phyloP scores from a whole-genome alignment of 2,113 vertebrate species.

The Peucedramus taeniatus region DNA sequence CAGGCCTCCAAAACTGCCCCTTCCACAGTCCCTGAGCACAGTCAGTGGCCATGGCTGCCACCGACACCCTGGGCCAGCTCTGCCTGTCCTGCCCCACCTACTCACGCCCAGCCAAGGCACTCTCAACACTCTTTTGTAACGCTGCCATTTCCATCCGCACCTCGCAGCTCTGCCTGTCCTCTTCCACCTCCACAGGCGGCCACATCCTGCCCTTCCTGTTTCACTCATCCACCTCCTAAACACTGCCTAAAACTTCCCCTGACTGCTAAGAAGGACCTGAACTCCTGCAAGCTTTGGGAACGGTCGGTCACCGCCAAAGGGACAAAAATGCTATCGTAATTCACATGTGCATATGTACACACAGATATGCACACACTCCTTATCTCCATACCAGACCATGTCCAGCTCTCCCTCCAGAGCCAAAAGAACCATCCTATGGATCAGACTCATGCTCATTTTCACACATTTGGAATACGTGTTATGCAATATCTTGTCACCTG shows the following conservation, averaged over 20 bases:
- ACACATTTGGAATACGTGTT: rapidly evolving
- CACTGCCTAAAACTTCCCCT: background rate
- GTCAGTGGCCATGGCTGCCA: background rate
- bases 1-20: background rate
- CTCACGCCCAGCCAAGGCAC: background rate
- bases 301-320: rapidly evolving
- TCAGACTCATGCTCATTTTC: background rate
- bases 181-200: background rate
- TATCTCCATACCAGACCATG: background rate
- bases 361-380: background rate
- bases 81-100: background rate
- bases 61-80: background rate
- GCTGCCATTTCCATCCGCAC: background rate
- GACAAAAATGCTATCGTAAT: background rate
- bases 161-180: background rate
- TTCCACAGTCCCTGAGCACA: background rate
- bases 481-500: background rate
- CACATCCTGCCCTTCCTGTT: slow-evolving; percentile 34
- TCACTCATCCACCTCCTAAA: background rate
- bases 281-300: background rate
- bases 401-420: background rate
- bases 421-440: background rate
- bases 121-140: background rate
- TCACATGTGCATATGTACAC: background rate
- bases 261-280: background rate